These are phyloP conservation scores for Thamnaconus septentrionalis DNA, from an alignment of 2,113 vertebrate genomes.

Conservation along the genomic window DNA sequence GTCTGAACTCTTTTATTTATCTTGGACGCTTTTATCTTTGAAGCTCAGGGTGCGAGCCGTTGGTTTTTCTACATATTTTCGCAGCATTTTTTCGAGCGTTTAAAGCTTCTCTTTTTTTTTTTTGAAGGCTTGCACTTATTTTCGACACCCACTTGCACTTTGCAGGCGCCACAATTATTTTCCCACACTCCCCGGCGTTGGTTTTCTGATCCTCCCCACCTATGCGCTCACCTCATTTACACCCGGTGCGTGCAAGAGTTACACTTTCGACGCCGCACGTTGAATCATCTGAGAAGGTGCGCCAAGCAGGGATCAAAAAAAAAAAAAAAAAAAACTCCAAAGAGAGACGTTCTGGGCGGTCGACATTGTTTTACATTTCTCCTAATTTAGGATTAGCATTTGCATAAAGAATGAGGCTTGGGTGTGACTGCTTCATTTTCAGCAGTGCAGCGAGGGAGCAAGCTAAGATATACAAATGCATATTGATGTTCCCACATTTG, in stretches of 20 bases:
- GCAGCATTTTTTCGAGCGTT: constrained; percentile 4
- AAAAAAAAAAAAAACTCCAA: not conserved
- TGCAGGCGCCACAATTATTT: not conserved
- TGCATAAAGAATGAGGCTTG: too few relatives aligned
- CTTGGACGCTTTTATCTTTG: not conserved
- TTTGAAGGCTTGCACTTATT: not conserved
- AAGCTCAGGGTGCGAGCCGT: not conserved
- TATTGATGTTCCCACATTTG: too few relatives aligned
- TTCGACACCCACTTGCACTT: not conserved
- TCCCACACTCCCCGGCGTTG: constrained; percentile 2
- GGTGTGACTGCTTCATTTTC: too few relatives aligned
- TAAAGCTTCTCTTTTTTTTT: constrained; percentile 10
- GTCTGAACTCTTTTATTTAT: not conserved
- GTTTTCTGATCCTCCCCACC: constrained; percentile 10
- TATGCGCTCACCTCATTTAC: constrained; percentile 11
- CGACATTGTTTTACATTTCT: too few relatives aligned
- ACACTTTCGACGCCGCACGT: not conserved
- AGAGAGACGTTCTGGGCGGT: too few relatives aligned
- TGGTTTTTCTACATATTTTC: too few relatives aligned
- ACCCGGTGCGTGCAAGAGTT: constrained; percentile 8
- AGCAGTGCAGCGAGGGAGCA: too few relatives aligned
- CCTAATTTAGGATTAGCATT: too few relatives aligned
- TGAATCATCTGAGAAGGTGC: constrained; percentile 16
- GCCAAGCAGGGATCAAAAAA: not conserved
- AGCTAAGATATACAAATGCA: too few relatives aligned